These are phyloP conservation scores for Thamnophis sirtalis DNA, from an alignment of 2,113 vertebrate species.

Conservation along the genomic window DNA sequence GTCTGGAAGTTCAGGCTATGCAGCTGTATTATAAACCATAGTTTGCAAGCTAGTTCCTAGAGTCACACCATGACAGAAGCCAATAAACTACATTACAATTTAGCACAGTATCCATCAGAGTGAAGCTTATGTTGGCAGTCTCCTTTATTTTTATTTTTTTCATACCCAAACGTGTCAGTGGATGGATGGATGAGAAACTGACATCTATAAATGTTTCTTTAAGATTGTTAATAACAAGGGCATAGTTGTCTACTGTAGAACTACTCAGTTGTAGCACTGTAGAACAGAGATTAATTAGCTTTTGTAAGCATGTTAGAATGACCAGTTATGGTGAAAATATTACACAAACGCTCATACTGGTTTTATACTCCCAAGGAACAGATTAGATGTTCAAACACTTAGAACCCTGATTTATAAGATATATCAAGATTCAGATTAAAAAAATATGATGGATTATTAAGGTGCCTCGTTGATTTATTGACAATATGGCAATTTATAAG, in stretches of 20 bases:
- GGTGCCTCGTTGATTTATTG: conserved; percentile 56
- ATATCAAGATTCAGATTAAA: conserved; percentile 34
- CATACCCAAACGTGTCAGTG: not conserved
- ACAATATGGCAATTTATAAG: conserved; percentile 54
- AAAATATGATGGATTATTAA: conserved; percentile 48
- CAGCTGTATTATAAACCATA: not conserved
- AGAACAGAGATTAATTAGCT: not conserved
- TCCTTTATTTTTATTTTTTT: not conserved
- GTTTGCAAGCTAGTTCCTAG: not conserved
- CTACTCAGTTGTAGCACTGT: not conserved
- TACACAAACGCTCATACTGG: not conserved
- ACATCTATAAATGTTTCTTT: not conserved
- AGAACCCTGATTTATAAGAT: conserved; percentile 49
- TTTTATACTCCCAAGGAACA: not conserved
- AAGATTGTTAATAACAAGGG: not conserved
- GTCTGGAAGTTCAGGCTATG: not conserved
- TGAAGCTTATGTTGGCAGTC: not conserved
- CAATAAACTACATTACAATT: not conserved
- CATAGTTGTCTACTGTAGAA: not conserved
- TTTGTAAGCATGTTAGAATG: not conserved
- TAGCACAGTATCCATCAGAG: not conserved
- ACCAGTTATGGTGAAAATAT: not conserved
- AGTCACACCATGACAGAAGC: not conserved
- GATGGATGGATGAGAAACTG: not conserved
- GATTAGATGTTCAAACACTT: conserved; percentile 25